Evolutionary conservation across 2,797 vertebrate species (phyloP).

Genomic region (Phataginus tricuspis): DNA sequence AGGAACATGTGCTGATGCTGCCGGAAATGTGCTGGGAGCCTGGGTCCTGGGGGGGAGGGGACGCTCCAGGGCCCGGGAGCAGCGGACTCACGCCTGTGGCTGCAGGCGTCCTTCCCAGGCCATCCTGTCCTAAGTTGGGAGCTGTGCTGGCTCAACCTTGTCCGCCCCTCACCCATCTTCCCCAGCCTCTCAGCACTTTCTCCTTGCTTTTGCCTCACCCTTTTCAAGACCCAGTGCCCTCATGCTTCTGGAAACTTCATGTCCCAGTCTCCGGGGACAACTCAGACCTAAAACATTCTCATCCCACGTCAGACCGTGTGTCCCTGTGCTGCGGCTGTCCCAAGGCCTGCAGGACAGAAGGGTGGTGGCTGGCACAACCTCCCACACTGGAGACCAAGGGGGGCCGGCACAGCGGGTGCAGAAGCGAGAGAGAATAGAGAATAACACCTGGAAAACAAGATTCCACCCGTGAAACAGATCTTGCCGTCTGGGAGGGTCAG

Average conservation of each 20-base stretch:
- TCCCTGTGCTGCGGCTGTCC: background rate
- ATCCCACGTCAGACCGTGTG: background rate
- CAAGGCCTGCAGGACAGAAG: background rate
- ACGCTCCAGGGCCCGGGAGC: background rate
- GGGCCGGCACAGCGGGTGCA: background rate
- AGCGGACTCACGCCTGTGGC: background rate
- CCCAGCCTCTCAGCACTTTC: background rate
- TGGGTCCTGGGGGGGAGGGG: background rate
- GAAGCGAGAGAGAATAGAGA: background rate
- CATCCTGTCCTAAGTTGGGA: background rate
- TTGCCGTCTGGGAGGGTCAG: background rate
- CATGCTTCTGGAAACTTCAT: conserved; percentile 16
- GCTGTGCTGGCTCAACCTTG: background rate
- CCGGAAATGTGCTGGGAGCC: background rate
- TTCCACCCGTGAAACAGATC: background rate
- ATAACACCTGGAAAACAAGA: background rate
- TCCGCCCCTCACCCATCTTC: background rate
- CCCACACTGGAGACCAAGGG: background rate
- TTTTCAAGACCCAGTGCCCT: background rate
- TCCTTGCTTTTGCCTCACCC: background rate
- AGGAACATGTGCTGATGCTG: background rate
- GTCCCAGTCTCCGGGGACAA: background rate
- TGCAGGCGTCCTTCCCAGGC: background rate
- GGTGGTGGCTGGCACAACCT: background rate
- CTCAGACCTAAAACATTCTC: conserved; percentile 24